Base-by-base conservation (phyloP, 92 coral and sea anemone genomes). In the Umimayanthus chanpuru region DNA sequence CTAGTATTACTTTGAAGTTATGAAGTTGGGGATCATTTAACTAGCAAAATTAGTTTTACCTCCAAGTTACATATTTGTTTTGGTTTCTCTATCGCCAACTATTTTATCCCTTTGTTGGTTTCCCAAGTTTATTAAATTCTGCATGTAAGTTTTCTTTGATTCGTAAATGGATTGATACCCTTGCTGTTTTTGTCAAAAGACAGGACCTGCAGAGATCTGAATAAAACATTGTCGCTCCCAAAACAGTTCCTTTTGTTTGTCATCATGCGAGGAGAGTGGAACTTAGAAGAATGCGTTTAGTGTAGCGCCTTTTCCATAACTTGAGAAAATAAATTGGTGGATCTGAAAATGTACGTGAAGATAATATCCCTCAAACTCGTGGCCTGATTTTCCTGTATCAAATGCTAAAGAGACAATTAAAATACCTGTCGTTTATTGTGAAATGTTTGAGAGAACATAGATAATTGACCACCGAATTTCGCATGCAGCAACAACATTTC, bases 401-500 rank as follows among this genome's bases (percentile, higher is more conserved):
- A 53, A 10, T 30, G 7, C 32, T 53, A 30, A 53, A 55, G 25
- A 53, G 8, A 83, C 87, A 70, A 70, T 70, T 18, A 5, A 32
- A 25, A 15, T 15, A 83, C 86, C 86, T 82, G 86, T 15, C 39
- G 39, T 10, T 7, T 28, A 83, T 83, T 83, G 87, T 83, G 47
- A 70, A 1, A 16, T 3, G 26, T 9, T 18, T 14, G 43, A 43
- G 64, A 73, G 64, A 36, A 82, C 26, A 43, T 14, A 29, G 56
- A 71, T 10, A 47, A 82, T 82, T 67, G 10, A 56, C 84, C 84
- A 80, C 84, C 71, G 47, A 80, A 32, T 80, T 4, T 82, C 23
- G 77, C 77, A 83, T 67, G 87, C 87, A 70, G 87, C 87, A 71
- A 81, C 39, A 65, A 71, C 78, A 71, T 83, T 83, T 83, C 18